Evolutionary conservation across 2,888 invertebrate genomes (phyloP), one percentile per base, ranked within the genome.

Genomic region (Stenodera caucasica): DNA sequence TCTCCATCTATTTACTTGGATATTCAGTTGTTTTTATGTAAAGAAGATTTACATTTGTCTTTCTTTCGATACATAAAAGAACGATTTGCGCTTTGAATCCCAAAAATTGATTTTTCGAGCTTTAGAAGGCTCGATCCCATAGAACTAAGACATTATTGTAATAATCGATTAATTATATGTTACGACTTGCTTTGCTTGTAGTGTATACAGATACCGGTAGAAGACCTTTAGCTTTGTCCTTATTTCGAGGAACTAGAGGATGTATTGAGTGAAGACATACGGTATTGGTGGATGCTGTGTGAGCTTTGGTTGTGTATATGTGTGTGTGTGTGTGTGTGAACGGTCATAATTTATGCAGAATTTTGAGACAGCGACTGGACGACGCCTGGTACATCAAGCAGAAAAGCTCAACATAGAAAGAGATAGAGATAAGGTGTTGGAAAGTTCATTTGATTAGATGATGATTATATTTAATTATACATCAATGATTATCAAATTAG

Each of bases 401-500:
- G 45, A 21, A 45, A 45, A 45, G 45, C 45, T 45, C 45, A 45
- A 21, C 45, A 11, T n/a, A n/a, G n/a, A n/a, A n/a, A n/a, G n/a
- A n/a, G n/a, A n/a, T n/a, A n/a, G 12, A 12, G 3, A 45, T 4
- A 12, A 45, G 45, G 45, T 45, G 45, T 45, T 18, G 18, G 2
- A 37, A 15, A 15, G 18, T 45, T 21, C 45, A 45, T 45, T 45
- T 21, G 45, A 45, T 21, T 45, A n/a, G n/a, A n/a, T n/a, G n/a
- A n/a, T n/a, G n/a, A n/a, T n/a, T n/a, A n/a, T n/a, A n/a, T n/a
- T n/a, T n/a, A n/a, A n/a, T n/a, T n/a, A n/a, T n/a, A 45, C 45
- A 45, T 21, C 45, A 21, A 21, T 45, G 45, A 45, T 45, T 21
- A 37, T 37, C n/a, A n/a, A 15, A 37, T 45, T 45, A 45, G 11